Conservation (phyloP, 1,140 invertebrate species). For the Drosophila kanapiae region DNA sequence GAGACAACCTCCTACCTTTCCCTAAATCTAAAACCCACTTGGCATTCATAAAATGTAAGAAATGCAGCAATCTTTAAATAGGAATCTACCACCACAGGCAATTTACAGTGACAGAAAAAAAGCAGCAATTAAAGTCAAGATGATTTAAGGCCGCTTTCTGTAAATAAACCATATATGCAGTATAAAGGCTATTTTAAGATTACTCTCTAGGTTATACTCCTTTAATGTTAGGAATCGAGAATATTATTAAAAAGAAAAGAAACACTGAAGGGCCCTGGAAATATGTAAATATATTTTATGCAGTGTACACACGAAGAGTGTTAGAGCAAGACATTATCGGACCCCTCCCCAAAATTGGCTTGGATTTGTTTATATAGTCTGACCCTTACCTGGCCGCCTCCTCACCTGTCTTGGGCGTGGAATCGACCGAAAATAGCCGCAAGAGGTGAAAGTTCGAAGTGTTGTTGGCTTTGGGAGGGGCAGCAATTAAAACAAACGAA, state of each 20-base stretch:
- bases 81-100: not conserved
- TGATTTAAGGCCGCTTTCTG: not conserved
- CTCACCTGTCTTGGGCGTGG: slow-evolving; percentile 10
- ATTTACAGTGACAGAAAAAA: slow-evolving; percentile 19
- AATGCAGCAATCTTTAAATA: not conserved
- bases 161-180: not conserved
- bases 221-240: not conserved
- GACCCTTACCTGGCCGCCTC: slow-evolving; percentile 22
- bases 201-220: not conserved
- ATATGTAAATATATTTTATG: not conserved
- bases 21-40: not conserved
- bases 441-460: slow-evolving; percentile 21
- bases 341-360: slow-evolving; percentile 8
- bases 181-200: not conserved
- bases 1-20: too few relatives aligned
- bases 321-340: slow-evolving; percentile 7
- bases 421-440: slow-evolving; percentile 29
- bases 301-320: slow-evolving; percentile 8
- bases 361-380: slow-evolving; percentile 46
- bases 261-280: too few relatives aligned
- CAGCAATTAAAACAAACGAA: slow-evolving; percentile 50
- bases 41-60: not conserved
- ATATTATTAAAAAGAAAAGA: too few relatives aligned
- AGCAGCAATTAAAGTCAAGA: not conserved
- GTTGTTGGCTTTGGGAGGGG: slow-evolving; percentile 2